Evolutionary conservation across 2,797 vertebrate genomes (phyloP), one percentile per base, ranked within the genome.

Genomic region (Notolabrus celidotus): DNA sequence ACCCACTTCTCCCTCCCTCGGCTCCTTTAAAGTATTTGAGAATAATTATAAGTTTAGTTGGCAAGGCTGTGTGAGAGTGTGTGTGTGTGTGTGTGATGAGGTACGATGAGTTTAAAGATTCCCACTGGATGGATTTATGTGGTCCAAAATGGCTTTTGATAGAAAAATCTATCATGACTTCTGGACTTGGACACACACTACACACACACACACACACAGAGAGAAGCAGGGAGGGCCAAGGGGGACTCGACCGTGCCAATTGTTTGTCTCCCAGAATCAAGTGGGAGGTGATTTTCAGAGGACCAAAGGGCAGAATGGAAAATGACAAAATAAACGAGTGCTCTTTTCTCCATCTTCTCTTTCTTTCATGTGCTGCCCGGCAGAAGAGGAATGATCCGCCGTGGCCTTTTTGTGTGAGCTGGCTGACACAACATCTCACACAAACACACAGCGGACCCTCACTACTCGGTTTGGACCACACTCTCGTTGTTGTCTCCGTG

Each of bases 311-410:
- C 36, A 69, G 66, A 86, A 82, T 73, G 42, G 79, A 82, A 80
- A 85, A 88, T 78, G 80, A 86, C 85, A 80, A 81, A 88, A 88
- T 76, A 88, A 88, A 89, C 23, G 19, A 84, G 79, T 61, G 71
- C 63, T 58, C 72, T 85, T 78, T 82, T 80, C 77, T 83, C 67
- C 60, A 68, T 68, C 72, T 59, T 71, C 58, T 53, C 59, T 52
- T 64, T 71, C 83, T 77, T 82, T 79, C 74, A 75, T 72, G 68
- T 66, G 72, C 42, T 51, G 17, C 61, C 64, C 72, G 0, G 16
- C 61, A 19, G 39, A 78, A 80, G 78, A 88, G 67, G 71, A 86
- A 85, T 71, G 69, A 85, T 81, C 88, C 84, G 81, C 67, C 85
- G 71, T 54, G 17, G 70, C 33, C 53, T 86, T 84, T 83, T 66